Percentiles rank a stretch among this genome's conserved stretches.
Conservation (phyloP, 1,140 invertebrate species). For the Alviniconcha marisindica region DNA sequence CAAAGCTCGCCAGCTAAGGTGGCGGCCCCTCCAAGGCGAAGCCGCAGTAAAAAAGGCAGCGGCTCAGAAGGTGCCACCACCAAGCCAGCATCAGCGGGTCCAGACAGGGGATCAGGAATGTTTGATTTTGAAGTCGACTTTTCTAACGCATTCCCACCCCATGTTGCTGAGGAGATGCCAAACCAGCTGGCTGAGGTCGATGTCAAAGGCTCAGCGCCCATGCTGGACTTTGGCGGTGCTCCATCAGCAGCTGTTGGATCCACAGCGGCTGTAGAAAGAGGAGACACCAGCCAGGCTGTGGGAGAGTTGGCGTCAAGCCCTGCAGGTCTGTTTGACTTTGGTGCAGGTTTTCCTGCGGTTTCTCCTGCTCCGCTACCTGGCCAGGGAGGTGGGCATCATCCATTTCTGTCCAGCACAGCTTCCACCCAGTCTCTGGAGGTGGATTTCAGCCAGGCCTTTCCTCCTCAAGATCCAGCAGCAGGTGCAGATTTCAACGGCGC, state of each 20-base stretch:
- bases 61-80: background rate
- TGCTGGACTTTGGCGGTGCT: no score
- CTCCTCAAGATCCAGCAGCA: no score
- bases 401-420: no score
- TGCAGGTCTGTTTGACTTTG: background rate
- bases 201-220: no score
- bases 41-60: constrained; percentile 19
- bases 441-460: no score
- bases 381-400: no score
- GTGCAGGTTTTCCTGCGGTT: background rate
- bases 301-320: no score
- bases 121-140: background rate
- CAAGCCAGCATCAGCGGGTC: background rate
- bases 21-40: constrained; percentile 11
- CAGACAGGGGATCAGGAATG: background rate
- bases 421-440: no score
- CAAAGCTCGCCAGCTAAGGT: no score
- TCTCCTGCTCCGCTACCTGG: background rate
- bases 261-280: no score
- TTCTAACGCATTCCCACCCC: background rate
- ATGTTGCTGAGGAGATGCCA: constrained; percentile 3
- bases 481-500: background rate
- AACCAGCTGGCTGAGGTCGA: background rate
- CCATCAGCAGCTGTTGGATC: no score
- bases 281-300: no score